phyloP scores from a whole-genome alignment of 2,888 invertebrate genomes.

The Anodontia alba region DNA sequence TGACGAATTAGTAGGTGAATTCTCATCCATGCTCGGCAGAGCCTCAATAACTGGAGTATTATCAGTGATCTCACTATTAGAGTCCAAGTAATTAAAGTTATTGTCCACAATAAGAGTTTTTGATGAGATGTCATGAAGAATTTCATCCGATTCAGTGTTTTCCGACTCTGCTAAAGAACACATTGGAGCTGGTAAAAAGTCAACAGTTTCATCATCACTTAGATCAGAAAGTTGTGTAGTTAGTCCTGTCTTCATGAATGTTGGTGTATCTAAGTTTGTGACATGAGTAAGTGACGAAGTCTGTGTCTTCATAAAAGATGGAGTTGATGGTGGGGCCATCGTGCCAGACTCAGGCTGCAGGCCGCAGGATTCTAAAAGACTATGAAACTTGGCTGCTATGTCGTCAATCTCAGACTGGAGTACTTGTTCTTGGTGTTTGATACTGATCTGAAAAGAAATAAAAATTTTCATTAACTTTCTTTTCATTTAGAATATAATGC shows the following conservation, averaged over 20 bases:
- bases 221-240: conserved; percentile 29
- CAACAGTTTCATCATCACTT: conserved; percentile 48
- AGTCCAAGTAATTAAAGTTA: conserved; percentile 69
- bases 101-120: conserved; percentile 67
- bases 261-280: conserved; percentile 61
- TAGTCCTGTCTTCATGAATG: conserved; percentile 44
- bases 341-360: conserved; percentile 59
- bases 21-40: conserved; percentile 53
- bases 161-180: conserved; percentile 34
- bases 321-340: conserved; percentile 63
- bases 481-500: too few relatives aligned
- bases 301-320: conserved; percentile 63
- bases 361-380: conserved; percentile 72
- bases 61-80: conserved; percentile 53
- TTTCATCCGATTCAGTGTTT: conserved; percentile 52
- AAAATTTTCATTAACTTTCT: neutral
- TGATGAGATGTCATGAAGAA: conserved; percentile 57
- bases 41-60: conserved; percentile 62
- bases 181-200: conserved; percentile 39
- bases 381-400: conserved; percentile 72
- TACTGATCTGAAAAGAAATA: conserved; percentile 68
- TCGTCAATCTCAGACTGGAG: conserved; percentile 73
- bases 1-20: conserved; percentile 54
- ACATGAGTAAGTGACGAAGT: conserved; percentile 54
- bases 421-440: conserved; percentile 68